These are phyloP conservation scores for Spodoptera frugiperda DNA, from an alignment of 1,140 invertebrate genomes.

Conservation along the genomic window DNA sequence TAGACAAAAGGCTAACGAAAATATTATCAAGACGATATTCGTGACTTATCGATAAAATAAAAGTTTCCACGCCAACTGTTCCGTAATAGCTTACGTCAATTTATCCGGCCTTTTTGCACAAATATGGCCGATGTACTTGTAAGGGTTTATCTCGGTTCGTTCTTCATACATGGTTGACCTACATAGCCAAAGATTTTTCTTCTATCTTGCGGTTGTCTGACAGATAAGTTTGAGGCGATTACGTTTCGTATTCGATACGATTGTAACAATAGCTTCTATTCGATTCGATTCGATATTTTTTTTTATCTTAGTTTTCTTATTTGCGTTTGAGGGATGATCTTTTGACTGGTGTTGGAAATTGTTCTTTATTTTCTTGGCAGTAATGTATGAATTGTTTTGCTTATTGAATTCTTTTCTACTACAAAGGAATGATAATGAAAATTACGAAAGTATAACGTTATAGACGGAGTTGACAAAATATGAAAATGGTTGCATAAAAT, in stretches of 20 bases:
- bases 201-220: conserved; percentile 31
- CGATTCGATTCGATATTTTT: background rate
- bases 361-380: no score
- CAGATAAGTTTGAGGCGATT: conserved; percentile 33
- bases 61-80: background rate
- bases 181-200: conserved; percentile 44
- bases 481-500: no score
- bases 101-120: background rate
- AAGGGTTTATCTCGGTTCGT: conserved; percentile 37
- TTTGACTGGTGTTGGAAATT: background rate
- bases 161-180: conserved; percentile 40
- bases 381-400: no score
- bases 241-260: conserved; percentile 20
- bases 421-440: no score
- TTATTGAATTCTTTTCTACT: no score
- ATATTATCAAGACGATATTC: no score
- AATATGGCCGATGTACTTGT: background rate
- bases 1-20: no score
- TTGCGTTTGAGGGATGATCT: background rate
- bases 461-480: no score
- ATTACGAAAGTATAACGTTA: no score
- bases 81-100: no score
- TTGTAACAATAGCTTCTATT: conserved; percentile 27
- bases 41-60: background rate
- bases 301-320: conserved; percentile 9